Conservation (phyloP, 2,113 vertebrate genomes). For the Xiphophorus couchianus region DNA sequence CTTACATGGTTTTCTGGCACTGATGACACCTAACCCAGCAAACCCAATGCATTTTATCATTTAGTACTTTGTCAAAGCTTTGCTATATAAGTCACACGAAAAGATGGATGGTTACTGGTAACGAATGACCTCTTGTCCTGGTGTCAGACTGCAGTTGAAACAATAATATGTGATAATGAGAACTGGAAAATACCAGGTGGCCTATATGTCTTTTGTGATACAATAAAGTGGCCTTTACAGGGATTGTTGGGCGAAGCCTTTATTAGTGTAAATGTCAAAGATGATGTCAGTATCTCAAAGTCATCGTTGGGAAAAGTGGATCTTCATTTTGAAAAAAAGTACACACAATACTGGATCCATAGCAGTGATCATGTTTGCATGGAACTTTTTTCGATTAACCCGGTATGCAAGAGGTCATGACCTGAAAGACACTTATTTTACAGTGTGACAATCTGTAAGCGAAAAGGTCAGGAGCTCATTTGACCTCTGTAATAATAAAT, state of each 20-base stretch:
- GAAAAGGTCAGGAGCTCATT: conserved; percentile 52
- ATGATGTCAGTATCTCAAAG: conserved; percentile 41
- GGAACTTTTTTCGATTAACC: conserved; percentile 63
- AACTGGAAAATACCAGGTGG: conserved; percentile 7
- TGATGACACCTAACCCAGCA: conserved; percentile 9
- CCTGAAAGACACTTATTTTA: conserved; percentile 60
- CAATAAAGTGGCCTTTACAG: conserved; percentile 35
- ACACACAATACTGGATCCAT: neutral
- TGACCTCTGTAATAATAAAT: conserved; percentile 49
- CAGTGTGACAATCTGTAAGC: conserved; percentile 38
- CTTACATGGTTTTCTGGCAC: conserved; percentile 22
- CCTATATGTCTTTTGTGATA: conserved; percentile 14
- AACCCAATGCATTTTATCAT: conserved; percentile 13
- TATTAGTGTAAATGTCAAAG: conserved; percentile 62
- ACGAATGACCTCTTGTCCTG: conserved; percentile 8
- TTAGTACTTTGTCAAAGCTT: conserved; percentile 21
- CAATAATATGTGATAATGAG: conserved; percentile 25
- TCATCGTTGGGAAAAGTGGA: conserved; percentile 14
- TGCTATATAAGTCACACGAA: conserved; percentile 22
- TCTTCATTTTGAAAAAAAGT: conserved; percentile 28
- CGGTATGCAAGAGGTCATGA: conserved; percentile 33
- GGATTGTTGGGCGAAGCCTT: conserved; percentile 11
- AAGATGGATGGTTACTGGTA: conserved; percentile 16
- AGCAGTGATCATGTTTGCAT: neutral
- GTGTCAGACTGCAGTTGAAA: conserved; percentile 14